A percentile compares a stretch with the other conserved stretches of the same genome.
Evolutionary conservation across 2,888 invertebrate species (phyloP).

Genomic region (Leucophenga montana): DNA sequence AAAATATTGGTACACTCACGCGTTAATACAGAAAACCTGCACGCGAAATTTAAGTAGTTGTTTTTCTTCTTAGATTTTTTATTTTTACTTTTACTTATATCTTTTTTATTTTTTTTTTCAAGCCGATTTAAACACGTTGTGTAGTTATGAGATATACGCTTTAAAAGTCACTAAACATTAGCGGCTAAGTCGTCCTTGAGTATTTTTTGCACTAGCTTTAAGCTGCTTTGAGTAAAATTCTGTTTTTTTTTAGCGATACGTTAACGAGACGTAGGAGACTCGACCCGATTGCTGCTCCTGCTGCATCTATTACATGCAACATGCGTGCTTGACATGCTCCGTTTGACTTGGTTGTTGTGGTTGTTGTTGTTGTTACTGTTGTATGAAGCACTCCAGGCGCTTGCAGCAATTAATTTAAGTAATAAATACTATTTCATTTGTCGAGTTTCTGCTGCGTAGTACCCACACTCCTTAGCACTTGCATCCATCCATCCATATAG

Average conservation of each 20-base stretch:
- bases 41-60: no score
- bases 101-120: no score
- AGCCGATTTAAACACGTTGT: neutral
- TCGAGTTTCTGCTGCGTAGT: slow-evolving; percentile 17
- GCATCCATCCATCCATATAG: neutral
- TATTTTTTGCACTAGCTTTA: neutral
- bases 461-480: neutral
- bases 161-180: neutral
- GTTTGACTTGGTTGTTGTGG: neutral
- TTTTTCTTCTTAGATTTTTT: no score
- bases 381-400: neutral
- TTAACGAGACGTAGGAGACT: no score
- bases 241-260: no score
- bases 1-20: no score
- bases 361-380: neutral
- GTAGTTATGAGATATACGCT: slow-evolving; percentile 33
- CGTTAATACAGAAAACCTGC: no score
- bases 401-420: slow-evolving; percentile 57
- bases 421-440: slow-evolving; percentile 55
- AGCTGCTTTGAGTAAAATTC: neutral
- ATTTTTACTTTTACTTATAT: no score
- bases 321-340: neutral
- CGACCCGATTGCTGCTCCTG: no score
- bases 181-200: neutral
- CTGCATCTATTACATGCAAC: no score